phyloP scores from a whole-genome alignment of 2,113 vertebrate species.

The Cavia aperea region DNA sequence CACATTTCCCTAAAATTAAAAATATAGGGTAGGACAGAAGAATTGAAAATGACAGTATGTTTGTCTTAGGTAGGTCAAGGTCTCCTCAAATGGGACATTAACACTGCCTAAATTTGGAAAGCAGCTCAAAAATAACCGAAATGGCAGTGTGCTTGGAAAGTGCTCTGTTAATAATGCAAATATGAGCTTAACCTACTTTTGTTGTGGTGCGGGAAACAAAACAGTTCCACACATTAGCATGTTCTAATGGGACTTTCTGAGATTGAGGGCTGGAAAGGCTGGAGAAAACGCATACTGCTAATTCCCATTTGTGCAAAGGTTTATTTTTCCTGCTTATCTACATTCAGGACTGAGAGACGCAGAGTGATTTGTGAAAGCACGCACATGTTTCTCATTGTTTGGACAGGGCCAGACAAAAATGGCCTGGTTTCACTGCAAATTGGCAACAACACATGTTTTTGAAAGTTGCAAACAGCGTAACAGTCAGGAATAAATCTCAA shows the following conservation, averaged over 20 bases:
- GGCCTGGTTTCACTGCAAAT: conserved; percentile 40
- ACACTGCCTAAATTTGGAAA: conserved; percentile 7
- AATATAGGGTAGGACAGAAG: not conserved
- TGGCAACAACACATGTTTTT: conserved; percentile 51
- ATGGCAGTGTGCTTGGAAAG: not conserved
- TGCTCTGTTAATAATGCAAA: conserved; percentile 26
- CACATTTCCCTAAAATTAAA: not conserved
- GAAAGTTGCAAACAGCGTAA: conserved; percentile 48
- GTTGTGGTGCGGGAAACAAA: not conserved
- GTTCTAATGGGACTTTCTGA: not conserved
- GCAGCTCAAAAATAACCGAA: conserved; percentile 18
- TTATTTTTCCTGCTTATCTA: conserved; percentile 63
- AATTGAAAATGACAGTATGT: not conserved
- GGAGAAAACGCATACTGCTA: not conserved
- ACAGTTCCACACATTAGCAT: not conserved
- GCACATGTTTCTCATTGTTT: conserved; percentile 55
- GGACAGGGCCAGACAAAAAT: conserved; percentile 32
- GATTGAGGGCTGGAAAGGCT: not conserved
- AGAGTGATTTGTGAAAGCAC: conserved; percentile 51
- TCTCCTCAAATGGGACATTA: not conserved
- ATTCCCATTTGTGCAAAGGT: conserved; percentile 5
- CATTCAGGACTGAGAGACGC: conserved; percentile 48
- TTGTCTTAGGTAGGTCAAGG: conserved; percentile 36
- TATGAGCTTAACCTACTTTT: conserved; percentile 40
- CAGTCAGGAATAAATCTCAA: not conserved